phyloP scores from a whole-genome alignment of 2,113 vertebrate species.

The Dunckerocampus dactyliophorus region DNA sequence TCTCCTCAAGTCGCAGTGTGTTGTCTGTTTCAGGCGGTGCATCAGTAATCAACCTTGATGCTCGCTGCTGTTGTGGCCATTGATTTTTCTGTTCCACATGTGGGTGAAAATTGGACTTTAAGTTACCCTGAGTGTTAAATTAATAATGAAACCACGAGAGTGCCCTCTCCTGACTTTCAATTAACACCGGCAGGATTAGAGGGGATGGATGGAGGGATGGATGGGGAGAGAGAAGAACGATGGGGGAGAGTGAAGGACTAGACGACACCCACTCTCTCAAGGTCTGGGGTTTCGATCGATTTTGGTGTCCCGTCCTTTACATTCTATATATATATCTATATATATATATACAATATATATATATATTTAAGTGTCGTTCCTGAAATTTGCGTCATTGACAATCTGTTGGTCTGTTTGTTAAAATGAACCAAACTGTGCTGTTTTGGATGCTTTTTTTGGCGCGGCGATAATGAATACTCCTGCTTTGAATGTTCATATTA shows the following conservation, averaged over 20 bases:
- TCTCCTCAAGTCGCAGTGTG: slow-evolving; percentile 46
- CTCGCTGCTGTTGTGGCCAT: slow-evolving; percentile 75
- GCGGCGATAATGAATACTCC: slow-evolving; percentile 21
- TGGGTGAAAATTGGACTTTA: slow-evolving; percentile 83
- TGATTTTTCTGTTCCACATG: slow-evolving; percentile 82
- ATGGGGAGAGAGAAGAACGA: slow-evolving; percentile 12
- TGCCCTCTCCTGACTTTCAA: slow-evolving; percentile 80
- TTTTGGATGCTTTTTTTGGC: neutral
- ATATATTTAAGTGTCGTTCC: slow-evolving; percentile 1
- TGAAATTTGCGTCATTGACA: no score
- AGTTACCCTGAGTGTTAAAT: slow-evolving; percentile 83
- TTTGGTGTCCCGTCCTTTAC: slow-evolving; percentile 20
- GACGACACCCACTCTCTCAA: slow-evolving; percentile 37
- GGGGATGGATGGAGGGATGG: slow-evolving; percentile 52
- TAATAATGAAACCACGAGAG: slow-evolving; percentile 80
- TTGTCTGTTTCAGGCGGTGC: slow-evolving; percentile 43
- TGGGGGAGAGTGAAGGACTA: slow-evolving; percentile 38
- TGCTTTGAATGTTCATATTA: neutral
- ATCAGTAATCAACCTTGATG: slow-evolving; percentile 73
- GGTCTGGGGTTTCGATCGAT: slow-evolving; percentile 45
- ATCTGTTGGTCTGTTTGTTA: neutral
- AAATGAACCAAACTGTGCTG: no score
- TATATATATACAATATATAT: neutral
- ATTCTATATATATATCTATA: neutral
- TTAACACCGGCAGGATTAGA: slow-evolving; percentile 75